These are phyloP conservation scores for Lepidonotus clava DNA, from an alignment of 2,888 invertebrate species.

Conservation along the genomic window DNA sequence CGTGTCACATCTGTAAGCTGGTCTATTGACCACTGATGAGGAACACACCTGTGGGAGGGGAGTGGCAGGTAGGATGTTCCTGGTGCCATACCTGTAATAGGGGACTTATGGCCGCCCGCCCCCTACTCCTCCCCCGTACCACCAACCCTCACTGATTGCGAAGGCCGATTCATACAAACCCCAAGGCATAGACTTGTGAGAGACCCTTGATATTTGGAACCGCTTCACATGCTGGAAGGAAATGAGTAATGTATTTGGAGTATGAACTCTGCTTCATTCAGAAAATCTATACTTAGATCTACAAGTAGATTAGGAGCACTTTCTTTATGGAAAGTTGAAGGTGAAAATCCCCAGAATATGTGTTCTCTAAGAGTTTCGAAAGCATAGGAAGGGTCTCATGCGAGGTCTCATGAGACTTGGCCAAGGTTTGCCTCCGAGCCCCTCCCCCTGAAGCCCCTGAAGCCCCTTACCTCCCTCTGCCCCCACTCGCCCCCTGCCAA, in stretches of 20 bases:
- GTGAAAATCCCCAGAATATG: too few relatives aligned
- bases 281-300: too few relatives aligned
- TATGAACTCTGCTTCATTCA: too few relatives aligned
- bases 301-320: too few relatives aligned
- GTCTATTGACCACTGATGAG: not conserved
- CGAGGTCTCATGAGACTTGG: too few relatives aligned
- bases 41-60: not conserved
- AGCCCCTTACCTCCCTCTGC: too few relatives aligned
- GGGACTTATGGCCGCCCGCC: not conserved
- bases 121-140: not conserved
- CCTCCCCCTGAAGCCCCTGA: too few relatives aligned
- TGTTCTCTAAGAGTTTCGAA: too few relatives aligned
- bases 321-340: too few relatives aligned
- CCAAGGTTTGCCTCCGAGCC: too few relatives aligned
- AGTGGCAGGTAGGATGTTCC: not conserved
- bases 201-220: not conserved
- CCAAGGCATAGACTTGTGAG: not conserved
- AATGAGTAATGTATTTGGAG: too few relatives aligned
- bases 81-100: not conserved
- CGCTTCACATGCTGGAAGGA: not conserved
- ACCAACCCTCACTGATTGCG: not conserved
- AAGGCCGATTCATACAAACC: not conserved
- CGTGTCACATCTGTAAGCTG: slow-evolving; percentile 12
- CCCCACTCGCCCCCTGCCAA: not conserved
- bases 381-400: too few relatives aligned